Conservation (phyloP, 2,113 vertebrate genomes). For the Ceyx melanurus region DNA sequence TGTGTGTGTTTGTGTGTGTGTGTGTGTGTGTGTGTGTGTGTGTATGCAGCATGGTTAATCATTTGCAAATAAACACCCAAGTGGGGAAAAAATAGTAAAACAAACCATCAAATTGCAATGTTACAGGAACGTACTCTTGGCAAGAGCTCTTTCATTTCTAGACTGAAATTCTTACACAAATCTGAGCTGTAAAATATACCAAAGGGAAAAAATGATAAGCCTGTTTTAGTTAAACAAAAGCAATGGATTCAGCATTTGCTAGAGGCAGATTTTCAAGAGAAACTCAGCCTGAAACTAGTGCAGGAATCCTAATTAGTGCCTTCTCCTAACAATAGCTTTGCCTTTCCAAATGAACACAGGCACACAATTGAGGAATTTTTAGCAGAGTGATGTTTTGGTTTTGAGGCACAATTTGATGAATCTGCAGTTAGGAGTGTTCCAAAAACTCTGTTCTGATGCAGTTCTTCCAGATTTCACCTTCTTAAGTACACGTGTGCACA, state of each 20-base stretch:
- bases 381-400: neutral
- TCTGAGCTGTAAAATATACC: slow-evolving; percentile 21
- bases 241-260: slow-evolving; percentile 37
- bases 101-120: slow-evolving; percentile 36
- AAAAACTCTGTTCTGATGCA: neutral
- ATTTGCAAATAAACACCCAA: slow-evolving; percentile 43
- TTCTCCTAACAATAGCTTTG: slow-evolving; percentile 20
- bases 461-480: neutral
- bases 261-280: slow-evolving; percentile 38
- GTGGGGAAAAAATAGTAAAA: neutral
- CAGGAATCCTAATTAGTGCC: slow-evolving; percentile 38
- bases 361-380: neutral
- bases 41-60: neutral
- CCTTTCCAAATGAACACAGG: neutral
- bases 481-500: neutral
- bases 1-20: neutral
- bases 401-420: neutral
- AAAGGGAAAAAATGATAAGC: neutral
- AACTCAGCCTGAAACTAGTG: slow-evolving; percentile 37
- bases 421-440: neutral
- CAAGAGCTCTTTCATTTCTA: slow-evolving; percentile 2
- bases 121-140: slow-evolving; percentile 53
- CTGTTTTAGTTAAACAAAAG: slow-evolving; percentile 63
- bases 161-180: slow-evolving; percentile 5
- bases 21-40: neutral